Conservation (phyloP, 2,888 invertebrate genomes). For the Troides aeacus region DNA sequence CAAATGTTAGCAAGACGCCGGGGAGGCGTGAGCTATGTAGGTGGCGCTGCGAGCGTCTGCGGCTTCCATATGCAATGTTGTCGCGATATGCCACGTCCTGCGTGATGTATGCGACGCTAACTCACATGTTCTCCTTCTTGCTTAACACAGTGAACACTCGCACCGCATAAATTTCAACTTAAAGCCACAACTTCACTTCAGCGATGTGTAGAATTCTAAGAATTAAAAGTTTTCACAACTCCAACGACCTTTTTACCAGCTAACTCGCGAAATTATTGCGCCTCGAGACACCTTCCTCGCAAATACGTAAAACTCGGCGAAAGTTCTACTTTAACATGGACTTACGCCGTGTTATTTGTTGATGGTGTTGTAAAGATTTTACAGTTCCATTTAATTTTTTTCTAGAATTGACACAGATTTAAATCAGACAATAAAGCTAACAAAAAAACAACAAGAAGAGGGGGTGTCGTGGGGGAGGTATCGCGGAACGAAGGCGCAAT, state of each 20-base stretch:
- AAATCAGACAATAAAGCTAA: slow-evolving; percentile 62
- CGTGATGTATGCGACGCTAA: slow-evolving; percentile 68
- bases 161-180: slow-evolving; percentile 70
- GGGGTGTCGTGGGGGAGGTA: slow-evolving; percentile 34
- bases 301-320: slow-evolving; percentile 26
- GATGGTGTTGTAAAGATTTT: background rate
- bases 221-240: slow-evolving; percentile 71
- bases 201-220: slow-evolving; percentile 64
- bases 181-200: slow-evolving; percentile 64
- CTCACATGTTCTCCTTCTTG: slow-evolving; percentile 65
- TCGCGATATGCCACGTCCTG: slow-evolving; percentile 66
- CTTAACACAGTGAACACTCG: slow-evolving; percentile 62
- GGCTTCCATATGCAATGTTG: slow-evolving; percentile 59
- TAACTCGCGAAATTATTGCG: slow-evolving; percentile 63
- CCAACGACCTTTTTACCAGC: slow-evolving; percentile 51
- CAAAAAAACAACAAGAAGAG: slow-evolving; percentile 36
- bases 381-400: background rate
- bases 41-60: slow-evolving; percentile 37
- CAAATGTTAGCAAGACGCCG: slow-evolving; percentile 34
- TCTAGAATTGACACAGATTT: slow-evolving; percentile 42
- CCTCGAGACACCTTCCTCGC: slow-evolving; percentile 23
- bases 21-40: slow-evolving; percentile 31
- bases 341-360: background rate
- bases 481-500: slow-evolving; percentile 54
- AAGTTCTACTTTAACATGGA: background rate